Conservation (phyloP, 2,113 vertebrate species). For the Ageneiosus marmoratus region DNA sequence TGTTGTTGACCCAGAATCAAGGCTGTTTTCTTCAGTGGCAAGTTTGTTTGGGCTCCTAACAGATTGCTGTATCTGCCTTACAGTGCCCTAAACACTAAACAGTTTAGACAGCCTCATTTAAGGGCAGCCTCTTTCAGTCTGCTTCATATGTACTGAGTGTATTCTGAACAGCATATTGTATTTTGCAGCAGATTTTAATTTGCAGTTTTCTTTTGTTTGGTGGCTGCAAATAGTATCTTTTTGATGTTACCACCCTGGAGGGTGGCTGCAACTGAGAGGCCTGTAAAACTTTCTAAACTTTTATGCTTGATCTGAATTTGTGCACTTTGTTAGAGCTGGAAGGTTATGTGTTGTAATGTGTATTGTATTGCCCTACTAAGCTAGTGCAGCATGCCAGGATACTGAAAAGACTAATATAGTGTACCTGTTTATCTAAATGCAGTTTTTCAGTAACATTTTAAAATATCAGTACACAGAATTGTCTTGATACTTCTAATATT, state of each 20-base stretch:
- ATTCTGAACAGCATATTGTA: neutral
- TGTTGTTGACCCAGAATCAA: conserved; percentile 21
- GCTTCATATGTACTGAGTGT: neutral
- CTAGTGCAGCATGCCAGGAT: neutral
- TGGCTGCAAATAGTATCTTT: neutral
- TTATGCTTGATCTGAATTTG: neutral
- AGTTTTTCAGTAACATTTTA: neutral
- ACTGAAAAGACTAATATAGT: neutral
- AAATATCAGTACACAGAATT: neutral
- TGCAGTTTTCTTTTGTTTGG: neutral
- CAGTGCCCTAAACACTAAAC: conserved; percentile 25
- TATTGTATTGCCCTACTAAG: neutral
- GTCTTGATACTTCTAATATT: neutral
- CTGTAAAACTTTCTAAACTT: no score
- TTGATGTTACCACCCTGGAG: no score
- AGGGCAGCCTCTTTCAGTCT: neutral
- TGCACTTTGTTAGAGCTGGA: neutral
- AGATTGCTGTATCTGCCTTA: conserved; percentile 12
- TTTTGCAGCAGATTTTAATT: neutral
- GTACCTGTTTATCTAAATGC: neutral
- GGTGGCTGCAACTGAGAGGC: no score
- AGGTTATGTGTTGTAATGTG: no score
- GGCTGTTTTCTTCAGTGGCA: conserved; percentile 11
- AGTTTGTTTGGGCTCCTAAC: conserved; percentile 31
- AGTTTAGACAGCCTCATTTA: conserved; percentile 33